Conservation (phyloP, 1,140 invertebrate genomes). For the Rhopalosiphum padi region DNA sequence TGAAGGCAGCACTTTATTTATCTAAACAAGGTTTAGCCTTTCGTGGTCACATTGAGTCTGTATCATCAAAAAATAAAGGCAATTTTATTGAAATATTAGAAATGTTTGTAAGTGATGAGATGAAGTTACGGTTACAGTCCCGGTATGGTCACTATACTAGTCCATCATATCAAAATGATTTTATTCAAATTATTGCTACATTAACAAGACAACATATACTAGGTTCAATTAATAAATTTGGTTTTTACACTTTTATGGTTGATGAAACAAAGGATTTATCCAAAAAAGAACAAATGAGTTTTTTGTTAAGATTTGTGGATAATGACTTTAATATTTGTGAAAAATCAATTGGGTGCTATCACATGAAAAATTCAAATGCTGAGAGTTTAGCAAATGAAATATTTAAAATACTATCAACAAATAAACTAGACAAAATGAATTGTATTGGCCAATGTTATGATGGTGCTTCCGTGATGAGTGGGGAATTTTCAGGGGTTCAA, state of each 20-base stretch:
- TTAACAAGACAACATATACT: conserved; percentile 4
- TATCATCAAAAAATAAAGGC: background rate
- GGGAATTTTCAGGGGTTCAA: background rate
- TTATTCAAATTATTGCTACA: background rate
- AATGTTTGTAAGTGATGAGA: conserved; percentile 8
- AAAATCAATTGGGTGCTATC: background rate
- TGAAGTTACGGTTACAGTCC: background rate
- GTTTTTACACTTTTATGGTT: background rate
- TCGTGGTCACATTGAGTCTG: background rate
- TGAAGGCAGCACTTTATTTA: background rate
- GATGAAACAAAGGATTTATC: conserved; percentile 38
- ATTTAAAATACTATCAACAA: background rate
- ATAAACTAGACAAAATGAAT: conserved; percentile 9
- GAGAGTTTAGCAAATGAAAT: background rate
- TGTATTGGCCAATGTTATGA: conserved; percentile 43
- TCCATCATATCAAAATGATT: background rate
- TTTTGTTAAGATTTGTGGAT: conserved; percentile 3
- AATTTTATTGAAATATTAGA: background rate
- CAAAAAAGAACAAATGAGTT: conserved; percentile 5
- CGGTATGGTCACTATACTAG: conserved; percentile 25
- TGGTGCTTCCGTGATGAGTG: conserved; percentile 35
- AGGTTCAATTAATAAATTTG: background rate
- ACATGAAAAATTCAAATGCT: background rate
- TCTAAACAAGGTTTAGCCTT: background rate
- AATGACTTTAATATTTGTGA: background rate